A percentile compares a stretch with the other conserved stretches of the same genome.
Evolutionary conservation across 2,888 invertebrate genomes (phyloP).

Genomic region (Meliscaeva auricollis): DNA sequence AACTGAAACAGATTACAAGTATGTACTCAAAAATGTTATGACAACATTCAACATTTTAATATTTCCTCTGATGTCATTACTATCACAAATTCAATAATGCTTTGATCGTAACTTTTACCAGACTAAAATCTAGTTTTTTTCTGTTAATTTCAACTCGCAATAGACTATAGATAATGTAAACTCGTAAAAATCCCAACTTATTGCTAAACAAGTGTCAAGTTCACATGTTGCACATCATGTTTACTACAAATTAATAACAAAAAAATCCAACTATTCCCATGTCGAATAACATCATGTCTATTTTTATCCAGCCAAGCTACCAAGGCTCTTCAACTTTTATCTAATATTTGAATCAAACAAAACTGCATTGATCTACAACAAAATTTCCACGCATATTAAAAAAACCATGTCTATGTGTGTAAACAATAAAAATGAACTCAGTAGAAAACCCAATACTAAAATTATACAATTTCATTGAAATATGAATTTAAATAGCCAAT

Average conservation of each 20-base stretch:
- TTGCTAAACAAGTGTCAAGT: slow-evolving; percentile 22
- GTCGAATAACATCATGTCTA: slow-evolving; percentile 36
- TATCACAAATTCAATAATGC: background rate
- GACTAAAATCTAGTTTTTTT: background rate
- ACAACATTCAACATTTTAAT: background rate
- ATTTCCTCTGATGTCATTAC: background rate
- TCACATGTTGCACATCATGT: background rate
- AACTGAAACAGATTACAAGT: no score
- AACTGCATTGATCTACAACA: slow-evolving; percentile 37
- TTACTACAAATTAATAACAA: background rate
- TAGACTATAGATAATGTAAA: background rate
- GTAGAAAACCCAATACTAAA: slow-evolving; percentile 27
- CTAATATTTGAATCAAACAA: slow-evolving; percentile 45
- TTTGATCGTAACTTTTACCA: background rate
- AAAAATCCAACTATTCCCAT: background rate
- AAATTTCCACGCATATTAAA: background rate
- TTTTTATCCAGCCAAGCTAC: slow-evolving; percentile 27
- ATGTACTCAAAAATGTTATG: background rate
- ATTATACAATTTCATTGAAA: slow-evolving; percentile 54
- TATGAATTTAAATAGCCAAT: slow-evolving; percentile 35
- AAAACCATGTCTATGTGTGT: background rate
- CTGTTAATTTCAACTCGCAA: background rate
- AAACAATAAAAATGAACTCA: background rate
- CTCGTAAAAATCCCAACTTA: background rate
- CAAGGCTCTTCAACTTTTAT: slow-evolving; percentile 11